phyloP scores from a whole-genome alignment of 2,888 invertebrate species.

The Coleophora flavipennella region DNA sequence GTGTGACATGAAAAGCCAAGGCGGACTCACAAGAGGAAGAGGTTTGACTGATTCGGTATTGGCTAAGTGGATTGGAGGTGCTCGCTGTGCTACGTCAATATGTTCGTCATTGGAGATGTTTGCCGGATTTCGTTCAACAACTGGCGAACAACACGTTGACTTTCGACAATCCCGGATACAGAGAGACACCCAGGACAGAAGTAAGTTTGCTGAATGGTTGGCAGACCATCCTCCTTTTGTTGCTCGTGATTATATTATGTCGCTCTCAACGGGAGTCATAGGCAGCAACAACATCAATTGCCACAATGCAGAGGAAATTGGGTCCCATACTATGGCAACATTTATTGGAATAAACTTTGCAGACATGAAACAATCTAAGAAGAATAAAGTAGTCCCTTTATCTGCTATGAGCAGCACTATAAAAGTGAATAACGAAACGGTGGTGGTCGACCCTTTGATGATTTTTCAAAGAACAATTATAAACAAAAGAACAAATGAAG shows the following conservation, averaged over 20 bases:
- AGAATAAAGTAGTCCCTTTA: neutral
- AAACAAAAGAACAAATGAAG: slow-evolving; percentile 1
- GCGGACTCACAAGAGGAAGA: slow-evolving; percentile 13
- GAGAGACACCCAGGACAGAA: slow-evolving; percentile 1
- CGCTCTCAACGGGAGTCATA: slow-evolving; percentile 1
- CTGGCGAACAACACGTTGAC: slow-evolving; percentile 1
- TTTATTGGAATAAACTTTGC: neutral
- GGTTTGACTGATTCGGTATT: slow-evolving; percentile 4
- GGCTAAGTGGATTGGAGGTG: neutral
- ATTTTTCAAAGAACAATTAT: slow-evolving; percentile 2
- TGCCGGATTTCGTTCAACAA: too few relatives aligned
- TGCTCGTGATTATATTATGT: neutral
- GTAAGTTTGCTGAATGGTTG: slow-evolving; percentile 2
- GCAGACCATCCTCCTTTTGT: slow-evolving; percentile 1
- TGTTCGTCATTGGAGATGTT: neutral
- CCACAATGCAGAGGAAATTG: neutral
- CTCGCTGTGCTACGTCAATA: too few relatives aligned
- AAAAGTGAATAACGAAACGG: neutral
- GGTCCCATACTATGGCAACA: neutral
- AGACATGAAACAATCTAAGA: neutral
- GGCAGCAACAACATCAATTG: slow-evolving; percentile 1
- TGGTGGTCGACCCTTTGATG: slow-evolving; percentile 1
- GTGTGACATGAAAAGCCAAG: slow-evolving; percentile 19
- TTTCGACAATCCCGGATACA: neutral
- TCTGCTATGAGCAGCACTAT: neutral